Conservation (phyloP, 2,797 vertebrate genomes). For the Columba guinea region DNA sequence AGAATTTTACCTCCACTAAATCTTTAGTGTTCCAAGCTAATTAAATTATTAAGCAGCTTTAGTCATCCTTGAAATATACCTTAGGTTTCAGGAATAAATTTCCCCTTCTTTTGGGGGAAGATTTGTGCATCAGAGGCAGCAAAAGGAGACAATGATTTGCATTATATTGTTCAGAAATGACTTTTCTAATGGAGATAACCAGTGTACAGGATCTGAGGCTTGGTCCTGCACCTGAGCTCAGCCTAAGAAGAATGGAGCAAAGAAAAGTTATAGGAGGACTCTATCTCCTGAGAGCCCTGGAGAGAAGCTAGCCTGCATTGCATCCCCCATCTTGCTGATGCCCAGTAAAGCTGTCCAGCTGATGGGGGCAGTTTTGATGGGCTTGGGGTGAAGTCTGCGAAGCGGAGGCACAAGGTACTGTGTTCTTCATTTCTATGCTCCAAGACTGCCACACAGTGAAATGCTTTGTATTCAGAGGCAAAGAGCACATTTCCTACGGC, state of each 20-base stretch:
- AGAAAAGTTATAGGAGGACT: not conserved
- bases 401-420: not conserved
- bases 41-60: not conserved
- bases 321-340: too few species aligned
- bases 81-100: not conserved
- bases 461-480: not conserved
- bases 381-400: not conserved
- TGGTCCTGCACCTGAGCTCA: not conserved
- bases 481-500: not conserved
- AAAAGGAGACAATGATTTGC: not conserved
- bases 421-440: not conserved
- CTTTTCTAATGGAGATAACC: not conserved
- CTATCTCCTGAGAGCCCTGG: not conserved
- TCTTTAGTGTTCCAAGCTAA: not conserved
- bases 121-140: not conserved
- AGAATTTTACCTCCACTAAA: not conserved
- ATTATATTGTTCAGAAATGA: not conserved
- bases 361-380: not conserved
- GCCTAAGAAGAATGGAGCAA: not conserved
- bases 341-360: not conserved
- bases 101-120: not conserved
- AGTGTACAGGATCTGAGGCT: not conserved
- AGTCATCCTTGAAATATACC: not conserved
- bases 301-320: not conserved
- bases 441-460: not conserved